phyloP scores from a whole-genome alignment of 2,113 vertebrate genomes.

The Macaca nemestrina region DNA sequence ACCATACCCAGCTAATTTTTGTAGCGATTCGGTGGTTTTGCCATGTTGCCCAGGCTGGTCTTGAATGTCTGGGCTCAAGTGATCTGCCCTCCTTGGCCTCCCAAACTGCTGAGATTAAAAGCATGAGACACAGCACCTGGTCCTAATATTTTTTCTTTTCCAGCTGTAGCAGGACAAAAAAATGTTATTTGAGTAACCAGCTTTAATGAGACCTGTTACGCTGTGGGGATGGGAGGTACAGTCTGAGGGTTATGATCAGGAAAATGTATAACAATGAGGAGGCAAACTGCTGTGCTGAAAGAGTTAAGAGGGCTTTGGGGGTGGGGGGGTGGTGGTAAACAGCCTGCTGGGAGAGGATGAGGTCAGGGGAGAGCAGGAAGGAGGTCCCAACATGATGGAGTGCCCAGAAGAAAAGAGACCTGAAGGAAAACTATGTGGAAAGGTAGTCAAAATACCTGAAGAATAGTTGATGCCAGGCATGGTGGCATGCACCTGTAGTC shows the following conservation, averaged over 20 bases:
- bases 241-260: background rate
- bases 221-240: background rate
- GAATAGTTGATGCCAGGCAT: background rate
- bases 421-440: background rate
- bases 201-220: background rate
- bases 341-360: background rate
- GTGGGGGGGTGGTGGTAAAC: no score
- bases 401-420: background rate
- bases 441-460: background rate
- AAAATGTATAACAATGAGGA: background rate
- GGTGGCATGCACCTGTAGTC: background rate
- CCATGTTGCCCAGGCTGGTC: no score
- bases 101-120: no score
- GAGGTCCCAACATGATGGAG: no score
- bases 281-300: background rate
- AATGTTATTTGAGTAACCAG: background rate
- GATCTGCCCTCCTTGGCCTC: no score
- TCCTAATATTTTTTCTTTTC: background rate
- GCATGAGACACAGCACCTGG: no score
- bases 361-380: background rate
- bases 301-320: background rate
- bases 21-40: no score
- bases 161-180: background rate
- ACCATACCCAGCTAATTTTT: no score
- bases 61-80: no score